Base-by-base conservation (phyloP, 2,888 invertebrate genomes). In the Acronicta aceris region DNA sequence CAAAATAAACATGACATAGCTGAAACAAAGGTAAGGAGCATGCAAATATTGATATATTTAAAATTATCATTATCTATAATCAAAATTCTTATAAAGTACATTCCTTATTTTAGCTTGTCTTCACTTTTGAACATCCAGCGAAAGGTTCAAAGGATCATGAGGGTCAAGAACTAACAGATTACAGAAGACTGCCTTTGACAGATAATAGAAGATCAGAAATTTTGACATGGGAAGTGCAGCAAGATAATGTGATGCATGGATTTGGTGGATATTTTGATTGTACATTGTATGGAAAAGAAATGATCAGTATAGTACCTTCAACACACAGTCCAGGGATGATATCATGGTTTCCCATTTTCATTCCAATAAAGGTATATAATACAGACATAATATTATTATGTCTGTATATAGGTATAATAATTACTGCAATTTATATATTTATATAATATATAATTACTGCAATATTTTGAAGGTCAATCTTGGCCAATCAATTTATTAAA, bases 341-440 rank as follows among this genome's bases (percentile, higher is more conserved):
- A 82, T 98, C 98, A 67, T 99, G 99, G 99, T 99, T 99, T 89
- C 99, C 99, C 7, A 98, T 99, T 71, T 97, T 97, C 80, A 98
- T 99, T 85, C 99, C 99, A 9, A 96, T 98, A 47, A 95, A 95
- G 92, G 98, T 97, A 92, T n/a, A n/a, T n/a, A n/a, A n/a, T n/a
- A n/a, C n/a, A n/a, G n/a, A n/a, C n/a, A n/a, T n/a, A n/a, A n/a
- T n/a, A 91, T 90, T 21, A 17, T 52, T 1, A 7, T n/a, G 27
- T 27, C 27, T 7, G 7, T 27, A 21, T 21, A 21, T 21, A 21
- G 33, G n/a, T n/a, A n/a, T n/a, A n/a, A n/a, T n/a, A n/a, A n/a
- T n/a, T n/a, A n/a, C n/a, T n/a, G n/a, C n/a, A n/a, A n/a, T n/a
- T n/a, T n/a, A n/a, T n/a, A n/a, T n/a, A n/a, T n/a, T n/a, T n/a